Evolutionary conservation across 23 tunicate species (phyloP), one percentile per base, ranked within the genome.

Genomic region (Aplidium turbinatum): DNA sequence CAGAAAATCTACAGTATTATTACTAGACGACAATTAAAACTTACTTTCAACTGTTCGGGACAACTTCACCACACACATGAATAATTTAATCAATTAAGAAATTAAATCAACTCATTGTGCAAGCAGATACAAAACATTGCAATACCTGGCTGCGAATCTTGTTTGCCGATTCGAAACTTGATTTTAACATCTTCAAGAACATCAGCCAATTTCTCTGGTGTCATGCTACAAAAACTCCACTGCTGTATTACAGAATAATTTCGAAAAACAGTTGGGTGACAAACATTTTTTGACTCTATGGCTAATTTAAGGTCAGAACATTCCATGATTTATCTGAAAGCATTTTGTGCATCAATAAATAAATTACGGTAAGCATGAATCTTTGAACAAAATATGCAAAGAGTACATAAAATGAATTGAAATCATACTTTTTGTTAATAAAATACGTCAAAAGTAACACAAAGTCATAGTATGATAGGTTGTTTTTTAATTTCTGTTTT

Each of bases 111-210:
- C 28, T 2, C 1, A 25, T 21, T 47, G 29, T 25, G 13, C 6
- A 3, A 27, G 4, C 6, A 3, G 1, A 4, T 22, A 46, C 11
- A 75, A 31, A n/a, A n/a, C n/a, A n/a, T n/a, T n/a, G n/a, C n/a
- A n/a, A 47, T 38, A 63, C 84, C 85, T 53, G 26, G n/a, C 28
- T 38, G 27, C 19, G 31, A 6, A 6, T 77, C 31, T 31, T 32
- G 36, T 38, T 36, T 72, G 20, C 85, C 93, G 24, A 86, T 64
- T 46, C 93, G 58, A 33, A 78, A 79, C 32, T 86, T 86, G 3
- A 86, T 28, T 6, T 31, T 47, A 31, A 79, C 45, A 11, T 70
- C 61, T 22, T 45, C 27, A 20, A 86, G 32, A 30, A 60, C 72
- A 13, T 72, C 36, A 3, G 69, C 64, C 32, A 86, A 42, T 5